Evolutionary conservation across 2,888 invertebrate species (phyloP).

Genomic region (Synergus gifuensis): DNA sequence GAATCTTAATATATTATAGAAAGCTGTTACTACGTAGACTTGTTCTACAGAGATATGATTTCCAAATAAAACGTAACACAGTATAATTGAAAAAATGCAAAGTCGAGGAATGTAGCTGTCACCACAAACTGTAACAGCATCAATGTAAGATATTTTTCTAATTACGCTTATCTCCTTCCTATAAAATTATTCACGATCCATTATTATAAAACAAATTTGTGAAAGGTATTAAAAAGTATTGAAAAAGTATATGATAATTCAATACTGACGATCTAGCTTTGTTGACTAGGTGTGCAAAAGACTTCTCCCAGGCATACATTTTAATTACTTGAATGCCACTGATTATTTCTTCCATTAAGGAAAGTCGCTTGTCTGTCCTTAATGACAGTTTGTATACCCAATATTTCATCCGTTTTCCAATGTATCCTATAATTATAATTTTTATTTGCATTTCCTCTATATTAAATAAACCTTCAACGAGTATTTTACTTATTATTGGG

Average conservation of each 20-base stretch:
- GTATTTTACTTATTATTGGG: background rate
- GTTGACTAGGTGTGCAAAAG: constrained; percentile 84
- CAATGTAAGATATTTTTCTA: constrained; percentile 78
- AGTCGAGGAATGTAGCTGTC: constrained; percentile 85
- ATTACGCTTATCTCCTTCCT: constrained; percentile 78
- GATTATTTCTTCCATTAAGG: constrained; percentile 94
- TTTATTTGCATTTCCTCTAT: background rate
- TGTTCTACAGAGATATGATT: constrained; percentile 84
- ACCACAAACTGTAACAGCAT: constrained; percentile 80
- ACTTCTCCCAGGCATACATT: constrained; percentile 93
- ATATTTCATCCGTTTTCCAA: constrained; percentile 77
- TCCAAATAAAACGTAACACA: constrained; percentile 82
- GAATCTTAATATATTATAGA: constrained; percentile 86
- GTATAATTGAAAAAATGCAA: constrained; percentile 85
- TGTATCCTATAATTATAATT: constrained; percentile 74
- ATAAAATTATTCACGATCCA: constrained; percentile 65
- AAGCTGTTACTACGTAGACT: constrained; percentile 86
- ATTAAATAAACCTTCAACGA: background rate
- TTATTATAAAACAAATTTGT: background rate
- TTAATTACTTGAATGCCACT: constrained; percentile 92
- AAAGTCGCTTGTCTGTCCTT: constrained; percentile 90
- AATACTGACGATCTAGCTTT: constrained; percentile 78
- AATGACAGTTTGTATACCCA: constrained; percentile 78
- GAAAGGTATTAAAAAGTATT: background rate
- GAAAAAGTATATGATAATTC: background rate